A percentile compares a stretch with the other conserved stretches of the same genome.
phyloP scores from a whole-genome alignment of 2,888 invertebrate genomes.

The Drosophila mimetica region DNA sequence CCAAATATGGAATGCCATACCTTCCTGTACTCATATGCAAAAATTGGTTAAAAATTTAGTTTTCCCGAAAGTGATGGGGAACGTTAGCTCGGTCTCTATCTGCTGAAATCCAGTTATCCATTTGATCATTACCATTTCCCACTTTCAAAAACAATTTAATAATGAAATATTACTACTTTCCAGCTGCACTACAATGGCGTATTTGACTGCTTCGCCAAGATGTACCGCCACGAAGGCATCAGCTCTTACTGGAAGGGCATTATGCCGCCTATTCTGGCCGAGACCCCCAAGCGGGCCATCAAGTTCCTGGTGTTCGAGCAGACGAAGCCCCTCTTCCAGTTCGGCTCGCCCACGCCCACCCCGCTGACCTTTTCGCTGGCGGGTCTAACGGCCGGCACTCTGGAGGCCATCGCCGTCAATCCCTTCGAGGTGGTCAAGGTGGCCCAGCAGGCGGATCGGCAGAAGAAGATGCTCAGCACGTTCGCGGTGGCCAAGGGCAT shows the following conservation, averaged over 20 bases:
- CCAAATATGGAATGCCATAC: too few relatives aligned
- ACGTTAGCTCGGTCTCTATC: too few relatives aligned
- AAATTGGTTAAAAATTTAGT: too few relatives aligned
- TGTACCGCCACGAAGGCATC: constrained; percentile 93
- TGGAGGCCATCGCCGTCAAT: constrained; percentile 96
- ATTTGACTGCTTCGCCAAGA: constrained; percentile 94
- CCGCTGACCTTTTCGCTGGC: constrained; percentile 95
- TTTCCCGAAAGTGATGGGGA: too few relatives aligned
- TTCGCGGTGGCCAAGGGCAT: constrained; percentile 92
- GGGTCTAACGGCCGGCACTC: constrained; percentile 94
- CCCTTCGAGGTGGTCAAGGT: constrained; percentile 99
- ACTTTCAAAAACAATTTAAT: neutral
- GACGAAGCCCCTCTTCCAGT: constrained; percentile 93
- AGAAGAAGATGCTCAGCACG: constrained; percentile 88
- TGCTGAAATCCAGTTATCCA: too few relatives aligned
- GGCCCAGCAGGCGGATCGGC: constrained; percentile 91
- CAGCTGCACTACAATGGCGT: constrained; percentile 90
- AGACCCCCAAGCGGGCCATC: constrained; percentile 97
- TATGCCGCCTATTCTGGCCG: constrained; percentile 95
- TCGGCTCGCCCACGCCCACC: constrained; percentile 90
- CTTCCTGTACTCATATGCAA: too few relatives aligned
- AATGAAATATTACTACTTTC: neutral
- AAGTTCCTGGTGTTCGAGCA: constrained; percentile 98
- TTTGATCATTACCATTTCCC: too few relatives aligned
- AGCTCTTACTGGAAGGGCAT: constrained; percentile 97